Base-by-base conservation (phyloP, 1,140 invertebrate genomes). In the Pygmarrhopalites habei region DNA sequence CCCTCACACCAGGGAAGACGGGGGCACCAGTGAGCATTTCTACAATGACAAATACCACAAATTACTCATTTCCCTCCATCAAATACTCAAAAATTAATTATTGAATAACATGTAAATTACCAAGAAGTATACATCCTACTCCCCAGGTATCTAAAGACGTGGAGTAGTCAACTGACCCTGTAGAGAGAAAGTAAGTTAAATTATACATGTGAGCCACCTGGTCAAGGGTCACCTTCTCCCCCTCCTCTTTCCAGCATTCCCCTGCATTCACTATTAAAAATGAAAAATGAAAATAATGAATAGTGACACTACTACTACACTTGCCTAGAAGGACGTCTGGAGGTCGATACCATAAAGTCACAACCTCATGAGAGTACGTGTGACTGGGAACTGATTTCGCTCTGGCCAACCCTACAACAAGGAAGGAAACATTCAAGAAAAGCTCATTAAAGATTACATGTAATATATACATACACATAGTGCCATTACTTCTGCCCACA, bases 11-110 rank as follows among this genome's bases (percentile, higher is more conserved):
- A 55, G 67, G 67, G 78, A 97, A 97, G 66, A 92, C 89, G 41
- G 94, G 92, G 74, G 90, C 83, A n/a, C 93, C 93, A 62, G 91
- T 93, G 64, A 96, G 84, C 91, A 97, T 96, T 78, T 98, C 95
- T 44, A 95, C 89, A n/a, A n/a, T n/a, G n/a, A n/a, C n/a, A n/a
- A n/a, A n/a, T n/a, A n/a, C n/a, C n/a, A n/a, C n/a, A n/a, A n/a
- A n/a, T n/a, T n/a, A n/a, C n/a, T n/a, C n/a, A n/a, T n/a, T n/a
- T n/a, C n/a, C n/a, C n/a, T n/a, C n/a, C n/a, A n/a, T n/a, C n/a
- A n/a, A n/a, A n/a, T n/a, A n/a, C n/a, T n/a, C n/a, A n/a, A n/a
- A n/a, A n/a, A n/a, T n/a, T n/a, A n/a, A n/a, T n/a, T n/a, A n/a
- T n/a, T n/a, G n/a, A n/a, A n/a, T n/a, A n/a, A n/a, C n/a, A n/a